Base-by-base conservation (phyloP, 2,113 vertebrate genomes). In the Hippocampus mohnikei region DNA sequence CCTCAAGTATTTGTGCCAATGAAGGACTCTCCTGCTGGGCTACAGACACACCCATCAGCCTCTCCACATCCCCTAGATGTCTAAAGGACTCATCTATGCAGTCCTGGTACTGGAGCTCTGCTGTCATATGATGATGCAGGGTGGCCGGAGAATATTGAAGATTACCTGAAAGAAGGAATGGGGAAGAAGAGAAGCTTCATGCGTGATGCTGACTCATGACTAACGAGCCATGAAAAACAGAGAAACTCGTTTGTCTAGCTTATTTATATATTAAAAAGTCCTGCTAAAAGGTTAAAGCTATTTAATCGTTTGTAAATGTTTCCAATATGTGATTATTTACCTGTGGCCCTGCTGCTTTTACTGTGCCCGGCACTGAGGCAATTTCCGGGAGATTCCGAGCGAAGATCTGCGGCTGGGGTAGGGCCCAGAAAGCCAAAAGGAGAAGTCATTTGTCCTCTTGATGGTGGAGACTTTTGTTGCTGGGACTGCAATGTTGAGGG, bases 1-100 rank as follows among this genome's bases (percentile, higher is more conserved):
- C 97, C 95, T 96, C 96, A 21, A 98, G 93, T 81, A 98, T 95
- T 81, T 98, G 95, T 79, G 95, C 95, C 76, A 98, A 87, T 25
- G 95, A 95, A 6, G 94, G 93, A 0, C 89, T 96, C 85, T 99
- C 97, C 82, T 97, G 95, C 75, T 99, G 96, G 60, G 96, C 97
- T 41, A 96, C 89, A 0, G 95, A 94, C 37, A 98, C 92, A 9
- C 94, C 93, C 71, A 95, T 88, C 0, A 94, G 85, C 9, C 94
- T 88, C 81, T 98, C 97, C 29, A 96, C 74, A 0, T 97, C 94
- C 0, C 93, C 91, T 9, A 99, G 90, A 56, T 98, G 96, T 15
- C 93, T 90, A 29, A 96, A 88, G 0, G 96, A 96, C 85, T 98
- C 96, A 81, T 99, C 97, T 1, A 98, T 91, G 2, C 94, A 93